Conservation (phyloP, 2,888 invertebrate genomes). For the Epinotia demarniana region DNA sequence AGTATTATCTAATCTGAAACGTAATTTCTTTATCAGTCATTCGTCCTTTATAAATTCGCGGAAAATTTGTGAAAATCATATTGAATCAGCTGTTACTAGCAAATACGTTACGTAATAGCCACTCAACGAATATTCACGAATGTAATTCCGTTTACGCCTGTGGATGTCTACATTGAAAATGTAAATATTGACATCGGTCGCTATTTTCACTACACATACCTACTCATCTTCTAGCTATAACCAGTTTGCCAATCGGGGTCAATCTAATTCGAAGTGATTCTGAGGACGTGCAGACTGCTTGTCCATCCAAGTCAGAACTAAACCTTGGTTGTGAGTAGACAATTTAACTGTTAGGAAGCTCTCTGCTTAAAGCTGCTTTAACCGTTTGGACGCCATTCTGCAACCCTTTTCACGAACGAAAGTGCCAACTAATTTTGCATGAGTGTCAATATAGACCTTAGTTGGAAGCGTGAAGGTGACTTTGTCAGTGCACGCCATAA, state of each 20-base stretch:
- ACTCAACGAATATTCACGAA: neutral
- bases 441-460: too few relatives aligned
- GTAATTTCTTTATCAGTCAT: conserved; percentile 31
- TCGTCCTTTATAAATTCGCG: conserved; percentile 3
- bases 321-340: too few relatives aligned
- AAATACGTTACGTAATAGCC: conserved; percentile 6
- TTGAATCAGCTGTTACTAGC: conserved; percentile 17
- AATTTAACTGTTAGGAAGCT: too few relatives aligned
- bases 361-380: too few relatives aligned
- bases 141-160: neutral
- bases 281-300: neutral
- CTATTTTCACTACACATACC: neutral
- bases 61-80: conserved; percentile 17
- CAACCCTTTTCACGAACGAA: too few relatives aligned
- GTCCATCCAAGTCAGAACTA: neutral
- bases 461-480: too few relatives aligned
- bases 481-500: too few relatives aligned
- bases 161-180: neutral
- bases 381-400: too few relatives aligned
- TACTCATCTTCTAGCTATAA: too few relatives aligned
- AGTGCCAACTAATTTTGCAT: too few relatives aligned
- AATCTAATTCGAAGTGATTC: neutral
- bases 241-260: too few relatives aligned
- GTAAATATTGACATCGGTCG: too few relatives aligned
- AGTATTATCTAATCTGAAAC: neutral